Evolutionary conservation across 2,113 vertebrate species (phyloP).

Genomic region (Megalops atlanticus): DNA sequence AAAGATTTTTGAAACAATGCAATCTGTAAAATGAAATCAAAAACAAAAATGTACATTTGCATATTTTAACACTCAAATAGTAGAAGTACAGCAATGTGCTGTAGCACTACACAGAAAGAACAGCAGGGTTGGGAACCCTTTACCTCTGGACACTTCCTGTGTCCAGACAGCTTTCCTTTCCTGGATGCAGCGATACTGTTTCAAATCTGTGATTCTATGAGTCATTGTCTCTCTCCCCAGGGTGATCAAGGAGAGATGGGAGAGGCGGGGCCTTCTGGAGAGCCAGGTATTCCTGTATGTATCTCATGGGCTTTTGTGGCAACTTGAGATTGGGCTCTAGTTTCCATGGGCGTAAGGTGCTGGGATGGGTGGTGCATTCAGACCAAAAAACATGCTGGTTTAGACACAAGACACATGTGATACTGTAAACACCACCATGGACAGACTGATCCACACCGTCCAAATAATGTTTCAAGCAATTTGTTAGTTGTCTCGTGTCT

Average conservation of each 20-base stretch:
- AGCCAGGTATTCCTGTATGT: conserved; percentile 96
- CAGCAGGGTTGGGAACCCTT: not conserved
- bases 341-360: not conserved
- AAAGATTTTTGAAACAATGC: not conserved
- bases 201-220: not conserved
- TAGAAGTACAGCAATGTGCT: not conserved
- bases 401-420: conserved; percentile 9
- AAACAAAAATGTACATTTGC: not conserved
- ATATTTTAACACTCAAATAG: not conserved
- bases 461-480: not conserved
- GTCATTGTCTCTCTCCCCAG: conserved; percentile 58
- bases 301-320: conserved; percentile 55
- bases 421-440: not conserved
- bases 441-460: not conserved
- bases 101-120: not conserved
- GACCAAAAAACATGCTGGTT: not conserved
- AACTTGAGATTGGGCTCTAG: conserved; percentile 17
- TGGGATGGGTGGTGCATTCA: not conserved
- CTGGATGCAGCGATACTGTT: not conserved
- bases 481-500: not conserved
- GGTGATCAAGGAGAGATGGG: conserved; percentile 82
- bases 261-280: conserved; percentile 88
- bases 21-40: not conserved
- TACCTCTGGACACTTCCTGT: not conserved
- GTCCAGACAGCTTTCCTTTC: too few relatives aligned